Base-by-base conservation (phyloP, 2,113 vertebrate genomes). In the Oceanites oceanicus region DNA sequence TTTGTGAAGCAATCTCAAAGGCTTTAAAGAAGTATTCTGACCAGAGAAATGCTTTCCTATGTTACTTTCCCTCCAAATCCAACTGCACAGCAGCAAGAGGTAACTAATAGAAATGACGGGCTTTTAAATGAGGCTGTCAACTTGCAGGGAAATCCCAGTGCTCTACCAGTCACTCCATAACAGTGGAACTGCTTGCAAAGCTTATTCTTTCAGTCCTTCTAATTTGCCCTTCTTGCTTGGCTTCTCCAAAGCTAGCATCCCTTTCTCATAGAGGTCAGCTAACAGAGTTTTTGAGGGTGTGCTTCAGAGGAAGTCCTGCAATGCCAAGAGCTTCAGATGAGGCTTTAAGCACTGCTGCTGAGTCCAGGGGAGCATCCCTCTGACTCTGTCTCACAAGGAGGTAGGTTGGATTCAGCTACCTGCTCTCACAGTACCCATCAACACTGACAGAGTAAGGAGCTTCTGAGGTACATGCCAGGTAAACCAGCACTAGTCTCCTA, bases 21-120 rank as follows among this genome's bases (percentile, higher is more conserved):
- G 10, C 11, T 65, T 74, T 90, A 62, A 66, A 66, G 15, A 67
- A 44, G 9, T 34, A 5, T 71, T 65, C 36, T 84, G 45, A 49
- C 10, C 15, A 49, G 21, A 81, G 18, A 81, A 81, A 85, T 32
- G 5, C 10, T 85, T 90, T 67, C 21, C 40, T 68, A 38, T 38
- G 14, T 29, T 29, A 61, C 29, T 13, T 81, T 84, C 19, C 8
- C 18, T 92, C 20, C 19, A 66, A 77, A 87, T 10, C 7, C 7
- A 80, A 66, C 26, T 19, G 13, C 0, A 0, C 14, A 62, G 30
- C 8, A 61, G 36, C 13, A 75, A 50, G n/a, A 63, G 5, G 2
- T 59, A 65, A 26, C 19, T 76, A 25, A 66, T 6, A 61, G 49
- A 87, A 89, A 56, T 42, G 13, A 80, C 3, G 1, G 3, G 8